These are phyloP conservation scores for Platysteira castanea DNA, from an alignment of 2,113 vertebrate genomes.

Conservation along the genomic window DNA sequence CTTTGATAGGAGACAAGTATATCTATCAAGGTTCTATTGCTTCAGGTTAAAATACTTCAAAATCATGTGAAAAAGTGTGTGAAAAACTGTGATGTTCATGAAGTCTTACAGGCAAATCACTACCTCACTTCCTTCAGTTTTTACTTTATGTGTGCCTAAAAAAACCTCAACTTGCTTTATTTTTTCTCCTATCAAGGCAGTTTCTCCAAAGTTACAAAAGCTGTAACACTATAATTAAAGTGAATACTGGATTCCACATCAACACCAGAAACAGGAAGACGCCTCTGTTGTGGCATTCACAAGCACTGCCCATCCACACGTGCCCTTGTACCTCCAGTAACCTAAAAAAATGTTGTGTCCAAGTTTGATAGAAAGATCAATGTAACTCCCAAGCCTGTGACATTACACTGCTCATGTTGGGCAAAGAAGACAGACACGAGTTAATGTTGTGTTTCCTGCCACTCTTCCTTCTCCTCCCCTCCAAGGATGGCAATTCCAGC, in stretches of 20 bases:
- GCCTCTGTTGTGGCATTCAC: not conserved
- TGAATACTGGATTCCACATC: not conserved
- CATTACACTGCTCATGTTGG: not conserved
- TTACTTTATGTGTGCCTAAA: not conserved
- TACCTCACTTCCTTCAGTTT: not conserved
- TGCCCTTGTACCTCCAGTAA: not conserved
- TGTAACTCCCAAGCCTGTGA: not conserved
- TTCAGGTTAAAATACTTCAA: not conserved
- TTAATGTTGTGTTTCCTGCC: not conserved
- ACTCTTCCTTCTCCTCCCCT: not conserved
- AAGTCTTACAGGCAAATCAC: not conserved
- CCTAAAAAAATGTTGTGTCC: not conserved
- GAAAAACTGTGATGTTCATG: not conserved
- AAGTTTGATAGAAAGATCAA: not conserved
- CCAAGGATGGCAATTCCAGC: not conserved
- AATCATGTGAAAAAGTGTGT: not conserved
- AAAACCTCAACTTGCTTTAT: not conserved
- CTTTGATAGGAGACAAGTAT: not conserved
- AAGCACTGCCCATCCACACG: rapidly evolving
- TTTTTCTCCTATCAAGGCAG: not conserved
- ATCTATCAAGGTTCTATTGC: not conserved
- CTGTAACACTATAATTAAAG: not conserved
- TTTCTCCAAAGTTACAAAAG: not conserved
- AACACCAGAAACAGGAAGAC: not conserved
- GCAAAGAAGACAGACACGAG: not conserved